Evolutionary conservation across 2,113 vertebrate genomes (phyloP).

Genomic region (Dolichotis patagonum): DNA sequence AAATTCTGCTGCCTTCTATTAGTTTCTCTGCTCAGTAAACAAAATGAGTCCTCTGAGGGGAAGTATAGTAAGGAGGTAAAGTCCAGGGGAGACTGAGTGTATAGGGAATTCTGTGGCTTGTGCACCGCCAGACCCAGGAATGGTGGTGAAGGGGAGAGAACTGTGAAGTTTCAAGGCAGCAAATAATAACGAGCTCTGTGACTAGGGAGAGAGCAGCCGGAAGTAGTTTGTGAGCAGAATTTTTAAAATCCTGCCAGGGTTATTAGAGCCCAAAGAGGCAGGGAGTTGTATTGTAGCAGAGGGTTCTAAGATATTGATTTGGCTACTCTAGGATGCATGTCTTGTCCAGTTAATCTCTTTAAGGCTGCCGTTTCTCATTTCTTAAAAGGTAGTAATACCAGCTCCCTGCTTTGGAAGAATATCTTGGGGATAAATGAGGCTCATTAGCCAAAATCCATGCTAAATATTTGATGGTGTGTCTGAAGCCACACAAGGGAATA

Average conservation of each 20-base stretch:
- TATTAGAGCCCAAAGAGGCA: slow-evolving; percentile 48
- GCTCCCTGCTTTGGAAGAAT: slow-evolving; percentile 47
- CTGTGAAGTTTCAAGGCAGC: slow-evolving; percentile 44
- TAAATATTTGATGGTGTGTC: slow-evolving; percentile 79
- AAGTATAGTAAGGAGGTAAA: slow-evolving; percentile 76
- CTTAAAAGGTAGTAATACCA: slow-evolving; percentile 25
- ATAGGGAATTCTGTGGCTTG: slow-evolving; percentile 5
- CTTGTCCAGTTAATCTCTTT: slow-evolving; percentile 59
- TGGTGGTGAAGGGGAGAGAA: background rate
- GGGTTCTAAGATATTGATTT: slow-evolving; percentile 48
- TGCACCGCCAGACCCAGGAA: slow-evolving; percentile 25
- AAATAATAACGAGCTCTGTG: slow-evolving; percentile 55
- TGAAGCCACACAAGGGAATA: slow-evolving; percentile 68
- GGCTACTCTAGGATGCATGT: slow-evolving; percentile 38
- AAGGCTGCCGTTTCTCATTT: slow-evolving; percentile 20
- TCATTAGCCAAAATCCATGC: slow-evolving; percentile 62
- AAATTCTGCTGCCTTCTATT: slow-evolving; percentile 87
- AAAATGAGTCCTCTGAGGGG: slow-evolving; percentile 84
- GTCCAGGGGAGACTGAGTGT: background rate
- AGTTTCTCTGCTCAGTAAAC: slow-evolving; percentile 87
- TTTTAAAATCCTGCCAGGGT: slow-evolving; percentile 53
- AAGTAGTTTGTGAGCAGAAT: slow-evolving; percentile 63
- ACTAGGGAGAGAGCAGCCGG: slow-evolving; percentile 62
- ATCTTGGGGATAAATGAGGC: slow-evolving; percentile 58
- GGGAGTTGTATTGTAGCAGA: slow-evolving; percentile 42